Evolutionary conservation across 2,888 invertebrate species (phyloP), one percentile per base, ranked within the genome.

Genomic region (Rhagonycha lutea): DNA sequence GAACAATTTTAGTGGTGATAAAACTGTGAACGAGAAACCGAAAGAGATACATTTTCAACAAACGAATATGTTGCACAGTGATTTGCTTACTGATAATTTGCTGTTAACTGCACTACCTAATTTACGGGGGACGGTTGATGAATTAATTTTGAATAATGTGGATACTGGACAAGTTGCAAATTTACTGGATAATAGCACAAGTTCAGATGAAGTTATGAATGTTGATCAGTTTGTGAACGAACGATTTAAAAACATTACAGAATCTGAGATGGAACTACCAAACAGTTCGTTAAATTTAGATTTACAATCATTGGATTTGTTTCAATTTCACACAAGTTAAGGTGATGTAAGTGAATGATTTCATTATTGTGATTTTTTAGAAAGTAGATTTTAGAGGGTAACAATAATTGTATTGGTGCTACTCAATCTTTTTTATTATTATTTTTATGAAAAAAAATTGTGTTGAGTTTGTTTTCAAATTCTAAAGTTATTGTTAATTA

Each of bases 161-260:
- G 85, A 86, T 73, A 80, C 83, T 5, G 83, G 82, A 47, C 82
- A 84, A 61, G 81, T 80, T 28, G 77, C 79, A 14, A 83, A 81
- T 75, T 81, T 87, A 26, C 78, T 87, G 70, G 87, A 88, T 78
- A 86, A 86, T 63, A 87, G 86, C 24, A 85, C 84, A 14, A 85
- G 84, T 80, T 86, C 87, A 0, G 87, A 87, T 79, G 87, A 88
- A 82, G 85, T 87, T 28, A 87, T 88, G 86, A 87, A 88, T 79
- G 87, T 88, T 0, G 88, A 88, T 83, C 88, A 88, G 75, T 87
- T 88, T 81, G 87, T 88, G 4, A 87, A 87, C 79, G 88, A 88
- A 80, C 81, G 87, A 67, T 86, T 88, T 81, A 86, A 86, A 74
- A 86, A 85, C 75, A 83, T 88, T 71, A 87, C 87, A 0, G 87